Percentiles rank a stretch among this genome's conserved stretches.
Evolutionary conservation across 1,140 invertebrate species (phyloP).

Genomic region (Himalopsyche phryganea): DNA sequence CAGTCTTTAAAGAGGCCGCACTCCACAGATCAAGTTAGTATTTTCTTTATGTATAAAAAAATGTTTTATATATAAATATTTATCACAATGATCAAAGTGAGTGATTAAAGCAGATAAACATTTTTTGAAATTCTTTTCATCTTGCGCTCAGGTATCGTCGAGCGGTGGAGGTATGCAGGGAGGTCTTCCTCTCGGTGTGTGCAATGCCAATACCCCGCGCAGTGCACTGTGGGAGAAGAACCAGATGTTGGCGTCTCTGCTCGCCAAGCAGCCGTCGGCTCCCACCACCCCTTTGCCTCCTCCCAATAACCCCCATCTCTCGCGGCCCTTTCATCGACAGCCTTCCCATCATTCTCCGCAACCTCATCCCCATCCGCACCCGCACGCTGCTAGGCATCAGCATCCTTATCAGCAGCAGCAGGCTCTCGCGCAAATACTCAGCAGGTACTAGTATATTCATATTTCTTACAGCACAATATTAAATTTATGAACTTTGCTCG

Average conservation of each 20-base stretch:
- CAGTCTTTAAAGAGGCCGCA: constrained; percentile 28
- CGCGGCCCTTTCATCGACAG: constrained; percentile 35
- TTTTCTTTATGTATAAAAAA: too few relatives aligned
- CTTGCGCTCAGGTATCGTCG: constrained; percentile 45
- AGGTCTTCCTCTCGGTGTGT: constrained; percentile 28
- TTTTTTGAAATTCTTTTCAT: too few relatives aligned
- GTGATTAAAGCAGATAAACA: too few relatives aligned
- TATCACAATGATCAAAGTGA: too few relatives aligned
- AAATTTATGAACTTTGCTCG: too few relatives aligned
- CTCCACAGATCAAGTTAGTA: constrained; percentile 40
- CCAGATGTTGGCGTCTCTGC: constrained; percentile 78
- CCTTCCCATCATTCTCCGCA: constrained; percentile 34
- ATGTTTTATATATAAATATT: too few relatives aligned
- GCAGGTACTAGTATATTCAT: constrained; percentile 36
- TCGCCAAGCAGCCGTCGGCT: constrained; percentile 74
- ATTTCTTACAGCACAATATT: not conserved
- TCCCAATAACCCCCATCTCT: constrained; percentile 40
- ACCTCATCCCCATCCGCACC: constrained; percentile 41
- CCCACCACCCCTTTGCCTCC: constrained; percentile 54
- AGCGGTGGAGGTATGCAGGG: constrained; percentile 35
- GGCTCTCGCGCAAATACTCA: constrained; percentile 42
- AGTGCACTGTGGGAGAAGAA: constrained; percentile 79
- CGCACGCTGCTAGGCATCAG: constrained; percentile 31
- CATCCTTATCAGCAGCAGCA: constrained; percentile 36
- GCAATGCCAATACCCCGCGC: constrained; percentile 46